phyloP scores from a whole-genome alignment of 2,888 invertebrate species.

The Dicyrtomina minuta region DNA sequence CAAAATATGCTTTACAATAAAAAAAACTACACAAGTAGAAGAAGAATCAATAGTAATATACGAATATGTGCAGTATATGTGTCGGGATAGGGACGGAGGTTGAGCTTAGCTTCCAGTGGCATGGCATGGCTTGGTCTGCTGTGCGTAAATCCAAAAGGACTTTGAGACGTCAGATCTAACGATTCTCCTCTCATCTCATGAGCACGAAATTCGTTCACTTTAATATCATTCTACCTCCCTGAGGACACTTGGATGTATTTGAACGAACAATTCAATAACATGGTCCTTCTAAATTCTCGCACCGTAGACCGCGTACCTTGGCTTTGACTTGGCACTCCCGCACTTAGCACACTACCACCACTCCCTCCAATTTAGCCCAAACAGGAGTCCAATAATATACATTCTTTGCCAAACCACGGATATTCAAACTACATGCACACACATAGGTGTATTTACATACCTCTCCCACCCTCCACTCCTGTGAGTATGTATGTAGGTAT shows the following conservation, averaged over 20 bases:
- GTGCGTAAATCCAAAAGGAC: slow-evolving; percentile 30
- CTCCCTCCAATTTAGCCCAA: not conserved
- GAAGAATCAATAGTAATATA: not conserved
- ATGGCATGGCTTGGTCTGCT: not conserved
- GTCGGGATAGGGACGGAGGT: not conserved
- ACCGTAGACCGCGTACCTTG: not conserved
- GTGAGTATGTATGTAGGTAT: no score
- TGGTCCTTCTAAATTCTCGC: not conserved
- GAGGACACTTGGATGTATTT: slow-evolving; percentile 23
- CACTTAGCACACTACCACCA: not conserved
- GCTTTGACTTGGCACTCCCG: no score
- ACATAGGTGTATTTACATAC: no score
- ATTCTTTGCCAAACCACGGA: no score
- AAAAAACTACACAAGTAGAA: not conserved
- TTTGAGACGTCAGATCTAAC: slow-evolving; percentile 33
- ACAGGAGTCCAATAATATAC: no score
- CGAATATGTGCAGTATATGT: not conserved
- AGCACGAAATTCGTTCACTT: slow-evolving; percentile 34
- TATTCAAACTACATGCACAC: no score
- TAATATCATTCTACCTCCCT: slow-evolving; percentile 38
- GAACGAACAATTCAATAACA: slow-evolving; percentile 32
- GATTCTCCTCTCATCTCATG: slow-evolving; percentile 31
- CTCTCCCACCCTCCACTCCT: no score
- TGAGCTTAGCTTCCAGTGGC: not conserved
- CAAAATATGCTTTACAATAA: no score